These are phyloP conservation scores for Megalurothrips usitatus DNA, from an alignment of 2,888 invertebrate species.

Conservation along the genomic window DNA sequence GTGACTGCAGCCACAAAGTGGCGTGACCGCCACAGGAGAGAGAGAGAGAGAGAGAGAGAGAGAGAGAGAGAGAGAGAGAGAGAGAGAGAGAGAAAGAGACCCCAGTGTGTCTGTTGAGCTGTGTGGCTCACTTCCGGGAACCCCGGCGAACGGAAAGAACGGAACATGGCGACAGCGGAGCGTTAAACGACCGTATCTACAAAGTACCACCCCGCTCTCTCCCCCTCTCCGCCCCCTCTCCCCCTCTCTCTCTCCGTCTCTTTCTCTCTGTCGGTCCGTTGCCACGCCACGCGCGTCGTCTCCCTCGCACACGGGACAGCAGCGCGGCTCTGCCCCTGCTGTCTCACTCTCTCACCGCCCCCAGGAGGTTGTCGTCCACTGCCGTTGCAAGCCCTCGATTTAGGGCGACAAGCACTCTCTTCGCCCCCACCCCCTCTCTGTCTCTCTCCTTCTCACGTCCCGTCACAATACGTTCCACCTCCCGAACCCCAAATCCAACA, in stretches of 20 bases:
- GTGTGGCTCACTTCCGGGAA: neutral
- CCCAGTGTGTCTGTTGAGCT: constrained; percentile 14
- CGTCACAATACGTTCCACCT: too few relatives aligned
- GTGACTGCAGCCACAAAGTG: constrained; percentile 5
- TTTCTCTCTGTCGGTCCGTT: neutral
- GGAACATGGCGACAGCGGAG: neutral
- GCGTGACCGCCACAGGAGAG: neutral
- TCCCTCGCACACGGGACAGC: too few relatives aligned
- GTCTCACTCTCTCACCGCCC: too few relatives aligned
- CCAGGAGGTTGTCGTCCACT: too few relatives aligned
- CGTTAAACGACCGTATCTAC: constrained; percentile 3
- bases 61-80: constrained; percentile 11
- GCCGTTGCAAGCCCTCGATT: too few relatives aligned
- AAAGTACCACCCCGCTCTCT: neutral
- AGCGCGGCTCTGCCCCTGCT: neutral
- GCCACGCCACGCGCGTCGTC: too few relatives aligned
- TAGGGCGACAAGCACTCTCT: too few relatives aligned
- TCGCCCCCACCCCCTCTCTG: too few relatives aligned
- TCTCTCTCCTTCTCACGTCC: too few relatives aligned
- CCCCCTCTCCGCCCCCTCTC: neutral
- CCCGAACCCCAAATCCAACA: too few relatives aligned
- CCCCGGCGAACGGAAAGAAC: neutral
- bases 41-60: constrained; percentile 1
- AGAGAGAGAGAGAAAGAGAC: neutral
- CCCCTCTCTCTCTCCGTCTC: neutral